Evolutionary conservation across 2,888 invertebrate genomes (phyloP), one percentile per base, ranked within the genome.

Genomic region (Brassicogethes aeneus): DNA sequence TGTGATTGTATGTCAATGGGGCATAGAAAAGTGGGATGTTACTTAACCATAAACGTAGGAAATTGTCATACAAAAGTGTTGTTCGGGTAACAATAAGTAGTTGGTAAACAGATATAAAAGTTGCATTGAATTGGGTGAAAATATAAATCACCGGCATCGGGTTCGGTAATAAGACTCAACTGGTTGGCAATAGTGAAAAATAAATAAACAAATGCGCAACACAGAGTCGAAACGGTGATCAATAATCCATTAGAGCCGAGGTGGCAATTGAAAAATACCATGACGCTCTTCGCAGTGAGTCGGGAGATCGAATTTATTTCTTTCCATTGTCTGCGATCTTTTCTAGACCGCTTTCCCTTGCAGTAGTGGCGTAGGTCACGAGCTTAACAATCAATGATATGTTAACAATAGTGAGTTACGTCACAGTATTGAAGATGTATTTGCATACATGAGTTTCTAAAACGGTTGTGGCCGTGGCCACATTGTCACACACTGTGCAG

Each of bases 331-430:
- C 51, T 51, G 48, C 48, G 43, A 46, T 51, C 50, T 52, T 46
- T 48, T 43, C 40, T 40, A 52, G 53, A 56, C 53, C 23, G 61
- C 59, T 62, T 61, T 61, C 60, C 56, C 75, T 76, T 60, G 74
- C 43, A 45, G 40, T 75, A 61, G 58, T 61, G 58, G 59, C 54
- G 62, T 61, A 64, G 65, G 65, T 65, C 65, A 62, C 59, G 64
- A 63, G 62, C 64, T 62, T 62, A 64, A 65, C 65, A 65, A 65
- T 65, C 65, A 65, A 65, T 65, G 64, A 64, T 64, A 64, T 64
- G 64, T 65, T 64, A 64, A 65, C 65, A 65, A 65, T 65, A 65
- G 61, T 61, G 59, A n/a, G 62, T 60, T 61, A 64, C 64, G 61
- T 63, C 63, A 63, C 57, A 54, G 52, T 59, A 61, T 63, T 61